A percentile compares a stretch with the other conserved stretches of the same genome.
Conservation (phyloP, 1,140 invertebrate genomes). For the Drosophila paulistorum region DNA sequence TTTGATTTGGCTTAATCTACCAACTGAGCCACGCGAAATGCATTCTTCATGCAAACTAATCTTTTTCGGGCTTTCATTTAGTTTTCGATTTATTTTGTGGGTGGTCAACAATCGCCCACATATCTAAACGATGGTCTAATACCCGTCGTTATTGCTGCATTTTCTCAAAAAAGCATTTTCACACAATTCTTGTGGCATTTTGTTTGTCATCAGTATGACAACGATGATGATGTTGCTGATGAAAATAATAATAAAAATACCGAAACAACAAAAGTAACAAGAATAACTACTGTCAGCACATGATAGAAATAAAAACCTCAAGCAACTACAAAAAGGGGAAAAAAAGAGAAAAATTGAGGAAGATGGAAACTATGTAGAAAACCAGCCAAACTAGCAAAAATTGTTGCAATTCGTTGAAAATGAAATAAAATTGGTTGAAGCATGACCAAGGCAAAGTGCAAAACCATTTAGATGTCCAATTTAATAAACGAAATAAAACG, state of each 20-base stretch:
- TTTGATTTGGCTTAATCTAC: too few relatives aligned
- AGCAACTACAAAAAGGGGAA: constrained; percentile 5
- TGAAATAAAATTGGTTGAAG: constrained; percentile 47
- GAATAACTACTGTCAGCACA: constrained; percentile 29
- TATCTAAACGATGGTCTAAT: constrained; percentile 26
- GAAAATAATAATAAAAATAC: constrained; percentile 34
- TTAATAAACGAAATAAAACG: constrained; percentile 39
- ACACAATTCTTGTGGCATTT: constrained; percentile 52
- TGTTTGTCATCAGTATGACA: constrained; percentile 33
- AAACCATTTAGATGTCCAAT: constrained; percentile 62
- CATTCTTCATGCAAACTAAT: constrained; percentile 11
- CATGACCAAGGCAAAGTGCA: constrained; percentile 36
- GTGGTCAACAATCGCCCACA: constrained; percentile 2
- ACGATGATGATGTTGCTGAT: constrained; percentile 5
- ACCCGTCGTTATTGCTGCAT: constrained; percentile 37
- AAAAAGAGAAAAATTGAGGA: neutral
- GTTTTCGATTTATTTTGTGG: constrained; percentile 12
- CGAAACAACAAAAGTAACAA: neutral
- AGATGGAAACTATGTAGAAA: constrained; percentile 1
- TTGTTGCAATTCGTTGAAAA: constrained; percentile 32
- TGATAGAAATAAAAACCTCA: constrained; percentile 9
- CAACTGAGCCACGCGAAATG: neutral
- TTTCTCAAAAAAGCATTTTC: constrained; percentile 34
- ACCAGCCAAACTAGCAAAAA: constrained; percentile 20
- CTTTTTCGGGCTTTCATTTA: constrained; percentile 3